Percentiles rank a stretch among this genome's conserved stretches.
These are phyloP conservation scores for Mungos mungo DNA, from an alignment of 2,113 vertebrate species.

Conservation along the genomic window DNA sequence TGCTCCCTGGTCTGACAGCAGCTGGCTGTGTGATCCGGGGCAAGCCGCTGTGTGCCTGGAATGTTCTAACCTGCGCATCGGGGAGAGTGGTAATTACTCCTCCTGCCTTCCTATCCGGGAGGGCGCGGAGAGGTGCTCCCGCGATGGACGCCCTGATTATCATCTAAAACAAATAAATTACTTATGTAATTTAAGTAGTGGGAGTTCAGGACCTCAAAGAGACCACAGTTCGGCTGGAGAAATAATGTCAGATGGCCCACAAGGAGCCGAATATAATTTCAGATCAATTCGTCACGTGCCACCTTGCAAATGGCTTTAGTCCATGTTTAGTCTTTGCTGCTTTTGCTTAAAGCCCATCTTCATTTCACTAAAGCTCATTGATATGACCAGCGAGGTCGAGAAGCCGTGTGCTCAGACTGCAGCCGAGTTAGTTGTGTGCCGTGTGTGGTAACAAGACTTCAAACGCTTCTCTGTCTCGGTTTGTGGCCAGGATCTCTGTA, in stretches of 20 bases:
- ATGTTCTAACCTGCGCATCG: neutral
- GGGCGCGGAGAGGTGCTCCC: neutral
- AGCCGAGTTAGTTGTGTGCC: neutral
- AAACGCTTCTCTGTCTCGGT: neutral
- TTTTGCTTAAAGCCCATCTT: neutral
- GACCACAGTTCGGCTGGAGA: neutral
- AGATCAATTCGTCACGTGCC: neutral
- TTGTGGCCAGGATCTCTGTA: neutral
- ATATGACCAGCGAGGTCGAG: neutral
- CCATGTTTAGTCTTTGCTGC: neutral
- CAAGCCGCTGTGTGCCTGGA: neutral
- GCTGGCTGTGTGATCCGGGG: neutral
- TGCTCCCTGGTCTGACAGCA: neutral
- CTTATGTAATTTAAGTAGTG: neutral
- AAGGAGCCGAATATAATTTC: neutral
- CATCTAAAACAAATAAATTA: constrained; percentile 11
- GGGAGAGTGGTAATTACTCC: neutral
- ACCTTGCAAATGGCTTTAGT: neutral
- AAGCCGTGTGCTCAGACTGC: neutral
- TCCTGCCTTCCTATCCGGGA: neutral
- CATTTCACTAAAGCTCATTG: neutral
- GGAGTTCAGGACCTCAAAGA: neutral
- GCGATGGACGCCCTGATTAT: neutral
- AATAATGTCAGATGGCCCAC: neutral
- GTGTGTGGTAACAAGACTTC: neutral